These are phyloP conservation scores for Sterna hirundo DNA, from an alignment of 2,113 vertebrate genomes.

Conservation along the genomic window DNA sequence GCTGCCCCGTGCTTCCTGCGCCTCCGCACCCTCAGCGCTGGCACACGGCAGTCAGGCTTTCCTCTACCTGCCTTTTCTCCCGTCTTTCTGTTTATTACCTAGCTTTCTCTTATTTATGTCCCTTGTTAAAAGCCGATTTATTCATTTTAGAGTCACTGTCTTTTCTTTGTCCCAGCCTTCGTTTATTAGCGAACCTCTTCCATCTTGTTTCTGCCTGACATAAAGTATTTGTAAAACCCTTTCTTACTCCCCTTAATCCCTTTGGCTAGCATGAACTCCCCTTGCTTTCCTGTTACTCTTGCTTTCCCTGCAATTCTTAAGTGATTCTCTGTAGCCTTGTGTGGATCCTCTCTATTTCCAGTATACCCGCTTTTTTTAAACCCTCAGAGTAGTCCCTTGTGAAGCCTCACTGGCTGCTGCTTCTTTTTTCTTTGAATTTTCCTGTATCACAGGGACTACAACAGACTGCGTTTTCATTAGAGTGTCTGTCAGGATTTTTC, in stretches of 20 bases:
- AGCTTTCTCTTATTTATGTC: not conserved
- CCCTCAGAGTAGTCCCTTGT: not conserved
- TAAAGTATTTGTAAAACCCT: constrained; percentile 34
- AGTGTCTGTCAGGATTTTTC: not conserved
- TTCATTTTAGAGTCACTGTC: not conserved
- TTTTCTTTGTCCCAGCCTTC: not conserved
- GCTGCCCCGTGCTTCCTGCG: not conserved
- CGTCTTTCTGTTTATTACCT: not conserved
- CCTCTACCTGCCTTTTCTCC: not conserved
- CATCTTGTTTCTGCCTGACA: constrained; percentile 3
- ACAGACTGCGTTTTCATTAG: not conserved
- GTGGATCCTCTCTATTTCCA: constrained; percentile 17
- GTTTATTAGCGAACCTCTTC: constrained; percentile 19
- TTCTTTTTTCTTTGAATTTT: constrained; percentile 7
- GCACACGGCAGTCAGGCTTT: not conserved
- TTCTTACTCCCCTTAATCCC: constrained; percentile 38
- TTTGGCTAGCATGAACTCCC: not conserved
- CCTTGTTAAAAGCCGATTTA: not conserved
- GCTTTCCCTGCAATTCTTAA: not conserved
- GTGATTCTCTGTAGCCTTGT: not conserved
- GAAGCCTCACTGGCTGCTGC: not conserved
- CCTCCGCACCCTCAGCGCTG: not conserved
- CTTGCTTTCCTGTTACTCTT: constrained; percentile 2
- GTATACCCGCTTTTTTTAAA: not conserved
- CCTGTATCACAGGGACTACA: not conserved